Percentiles rank a stretch among this genome's conserved stretches.
Conservation (phyloP, 2,113 vertebrate species). For the Erinaceus europaeus region DNA sequence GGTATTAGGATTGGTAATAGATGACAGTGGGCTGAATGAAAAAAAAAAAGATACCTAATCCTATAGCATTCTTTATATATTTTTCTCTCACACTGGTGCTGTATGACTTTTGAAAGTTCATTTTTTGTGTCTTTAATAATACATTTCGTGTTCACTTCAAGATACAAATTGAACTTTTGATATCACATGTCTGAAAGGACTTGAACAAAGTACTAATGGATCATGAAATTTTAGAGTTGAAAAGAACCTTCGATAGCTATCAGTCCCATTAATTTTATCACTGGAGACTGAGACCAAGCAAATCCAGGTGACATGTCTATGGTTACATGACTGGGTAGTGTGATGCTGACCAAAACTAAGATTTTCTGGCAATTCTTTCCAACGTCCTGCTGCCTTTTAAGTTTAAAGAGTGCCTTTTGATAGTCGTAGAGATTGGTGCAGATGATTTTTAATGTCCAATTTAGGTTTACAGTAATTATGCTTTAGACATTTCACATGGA, state of each 20-base stretch:
- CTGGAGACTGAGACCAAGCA: neutral
- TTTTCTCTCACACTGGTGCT: neutral
- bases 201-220: neutral
- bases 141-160: neutral
- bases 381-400: neutral
- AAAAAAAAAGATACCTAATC: neutral
- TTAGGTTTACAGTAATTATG: neutral
- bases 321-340: neutral
- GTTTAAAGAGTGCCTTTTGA: neutral
- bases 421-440: neutral
- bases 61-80: neutral
- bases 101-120: neutral
- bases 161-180: conserved; percentile 12
- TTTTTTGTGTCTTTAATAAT: neutral
- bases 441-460: neutral
- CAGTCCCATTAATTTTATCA: neutral
- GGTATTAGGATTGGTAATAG: neutral
- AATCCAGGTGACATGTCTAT: neutral
- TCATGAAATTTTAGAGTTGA: conserved; percentile 5
- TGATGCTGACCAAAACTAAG: neutral
- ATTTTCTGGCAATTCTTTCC: neutral
- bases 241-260: neutral
- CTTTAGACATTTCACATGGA: neutral
- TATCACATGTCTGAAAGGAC: neutral
- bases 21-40: neutral